Evolutionary conservation across 2,113 vertebrate species (phyloP).

Genomic region (Ardeotis arabs): DNA sequence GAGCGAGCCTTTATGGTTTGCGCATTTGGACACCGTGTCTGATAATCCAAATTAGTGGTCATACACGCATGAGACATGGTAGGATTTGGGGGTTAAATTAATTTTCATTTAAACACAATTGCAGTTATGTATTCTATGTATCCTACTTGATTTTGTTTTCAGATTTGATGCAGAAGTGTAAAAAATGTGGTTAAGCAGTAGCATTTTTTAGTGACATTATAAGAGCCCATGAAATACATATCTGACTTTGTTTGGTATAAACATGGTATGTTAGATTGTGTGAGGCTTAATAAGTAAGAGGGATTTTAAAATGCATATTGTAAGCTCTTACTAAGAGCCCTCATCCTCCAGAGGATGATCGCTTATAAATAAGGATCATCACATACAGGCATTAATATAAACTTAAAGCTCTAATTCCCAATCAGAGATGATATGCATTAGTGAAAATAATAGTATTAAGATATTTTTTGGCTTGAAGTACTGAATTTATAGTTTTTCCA

Average conservation of each 20-base stretch:
- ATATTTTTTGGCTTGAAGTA: neutral
- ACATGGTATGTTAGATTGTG: rapidly evolving
- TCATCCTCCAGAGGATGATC: neutral
- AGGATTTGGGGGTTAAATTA: neutral
- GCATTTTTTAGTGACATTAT: neutral
- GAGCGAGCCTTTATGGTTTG: neutral
- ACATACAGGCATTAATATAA: neutral
- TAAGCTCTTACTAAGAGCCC: neutral
- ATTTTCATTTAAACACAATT: neutral
- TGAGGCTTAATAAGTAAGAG: neutral
- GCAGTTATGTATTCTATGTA: neutral
- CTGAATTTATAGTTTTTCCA: neutral
- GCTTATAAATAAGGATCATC: neutral
- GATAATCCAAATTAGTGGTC: neutral
- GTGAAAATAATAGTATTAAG: neutral
- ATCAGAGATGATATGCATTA: rapidly evolving
- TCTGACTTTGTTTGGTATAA: neutral
- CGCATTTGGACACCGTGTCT: rapidly evolving
- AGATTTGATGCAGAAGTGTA: neutral
- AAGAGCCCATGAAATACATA: neutral
- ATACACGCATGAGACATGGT: rapidly evolving
- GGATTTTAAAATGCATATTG: neutral
- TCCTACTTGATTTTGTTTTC: neutral
- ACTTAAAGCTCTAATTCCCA: neutral
- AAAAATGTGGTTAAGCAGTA: neutral